phyloP scores from a whole-genome alignment of 2,113 vertebrate genomes.

The Pseudorhombus dupliciocellatus region DNA sequence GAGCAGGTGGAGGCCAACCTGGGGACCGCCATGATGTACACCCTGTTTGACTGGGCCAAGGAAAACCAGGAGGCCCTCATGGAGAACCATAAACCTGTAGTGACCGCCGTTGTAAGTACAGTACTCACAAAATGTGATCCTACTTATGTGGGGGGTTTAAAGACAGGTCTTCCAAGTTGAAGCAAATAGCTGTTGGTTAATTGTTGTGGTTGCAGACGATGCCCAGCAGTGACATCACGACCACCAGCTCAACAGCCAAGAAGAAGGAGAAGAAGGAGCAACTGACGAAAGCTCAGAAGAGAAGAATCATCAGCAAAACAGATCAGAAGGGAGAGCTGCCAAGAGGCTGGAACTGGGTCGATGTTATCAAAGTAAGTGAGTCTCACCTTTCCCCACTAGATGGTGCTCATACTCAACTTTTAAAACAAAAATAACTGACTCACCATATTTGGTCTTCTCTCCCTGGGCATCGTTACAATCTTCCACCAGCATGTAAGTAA shows the following conservation, averaged over 20 bases:
- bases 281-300: constrained; percentile 96
- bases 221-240: constrained; percentile 77
- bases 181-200: background rate
- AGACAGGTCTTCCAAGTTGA: background rate
- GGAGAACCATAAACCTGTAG: constrained; percentile 89
- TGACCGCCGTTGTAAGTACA: constrained; percentile 81
- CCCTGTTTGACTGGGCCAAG: constrained; percentile 96
- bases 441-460: background rate
- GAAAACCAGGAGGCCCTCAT: constrained; percentile 93
- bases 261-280: constrained; percentile 98
- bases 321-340: constrained; percentile 96
- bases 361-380: constrained; percentile 92
- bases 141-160: background rate
- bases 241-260: constrained; percentile 74
- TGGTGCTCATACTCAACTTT: background rate
- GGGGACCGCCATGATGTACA: constrained; percentile 96
- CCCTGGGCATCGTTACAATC: background rate
- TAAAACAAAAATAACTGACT: background rate
- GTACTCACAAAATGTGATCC: no score
- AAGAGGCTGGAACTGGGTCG: constrained; percentile 97
- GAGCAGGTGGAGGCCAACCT: constrained; percentile 92
- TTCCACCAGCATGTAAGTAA: constrained; percentile 74
- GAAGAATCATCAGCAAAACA: constrained; percentile 91
- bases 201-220: constrained; percentile 78
- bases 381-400: constrained; percentile 20